phyloP scores from a whole-genome alignment of 2,888 invertebrate genomes.

The Conistra vaccinii region DNA sequence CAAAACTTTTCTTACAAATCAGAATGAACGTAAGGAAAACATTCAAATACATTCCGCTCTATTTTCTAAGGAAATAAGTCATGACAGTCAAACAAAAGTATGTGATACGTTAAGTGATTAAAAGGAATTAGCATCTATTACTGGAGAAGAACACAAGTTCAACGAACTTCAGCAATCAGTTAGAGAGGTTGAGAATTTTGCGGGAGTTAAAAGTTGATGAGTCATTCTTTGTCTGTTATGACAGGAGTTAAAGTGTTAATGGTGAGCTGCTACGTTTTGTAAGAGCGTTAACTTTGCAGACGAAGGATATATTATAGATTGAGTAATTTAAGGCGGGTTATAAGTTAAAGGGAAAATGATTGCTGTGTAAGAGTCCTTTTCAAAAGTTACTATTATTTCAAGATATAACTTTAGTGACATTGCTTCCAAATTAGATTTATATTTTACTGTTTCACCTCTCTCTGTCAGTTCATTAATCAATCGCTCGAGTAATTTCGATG shows the following conservation, averaged over 20 bases:
- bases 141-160: constrained; percentile 31
- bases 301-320: background rate
- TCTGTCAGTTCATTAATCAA: constrained; percentile 20
- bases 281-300: constrained; percentile 15
- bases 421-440: background rate
- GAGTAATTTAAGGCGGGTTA: background rate
- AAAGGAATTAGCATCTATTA: constrained; percentile 50
- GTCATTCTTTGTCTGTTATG: constrained; percentile 51
- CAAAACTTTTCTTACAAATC: constrained; percentile 45
- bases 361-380: background rate
- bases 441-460: constrained; percentile 3
- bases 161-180: constrained; percentile 52
- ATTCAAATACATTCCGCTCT: background rate
- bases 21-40: constrained; percentile 31
- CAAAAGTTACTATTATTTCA: background rate
- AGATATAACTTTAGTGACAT: background rate
- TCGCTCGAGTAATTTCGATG: constrained; percentile 15
- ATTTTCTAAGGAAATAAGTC: constrained; percentile 42
- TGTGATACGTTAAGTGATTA: constrained; percentile 57
- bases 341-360: background rate
- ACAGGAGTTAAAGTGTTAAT: constrained; percentile 26
- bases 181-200: constrained; percentile 25
- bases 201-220: constrained; percentile 53
- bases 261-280: constrained; percentile 2
- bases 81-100: constrained; percentile 34